Evolutionary conservation across 2,888 invertebrate genomes (phyloP).

Genomic region (Hydraecia micacea): DNA sequence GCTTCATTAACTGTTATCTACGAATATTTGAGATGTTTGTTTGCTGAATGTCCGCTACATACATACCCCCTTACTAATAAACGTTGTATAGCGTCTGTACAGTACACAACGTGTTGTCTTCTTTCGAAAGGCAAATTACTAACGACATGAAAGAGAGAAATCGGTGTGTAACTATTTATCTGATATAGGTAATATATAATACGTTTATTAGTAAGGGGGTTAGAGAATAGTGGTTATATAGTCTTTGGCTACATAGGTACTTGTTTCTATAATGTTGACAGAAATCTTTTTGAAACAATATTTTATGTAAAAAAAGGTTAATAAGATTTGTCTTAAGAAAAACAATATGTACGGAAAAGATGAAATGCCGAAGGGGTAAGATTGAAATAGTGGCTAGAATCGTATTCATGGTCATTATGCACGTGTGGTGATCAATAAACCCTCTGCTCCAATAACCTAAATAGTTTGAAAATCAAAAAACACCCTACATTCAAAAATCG

Average conservation of each 20-base stretch:
- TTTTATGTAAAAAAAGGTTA: neutral
- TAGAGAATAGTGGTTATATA: too few relatives aligned
- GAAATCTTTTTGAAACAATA: neutral
- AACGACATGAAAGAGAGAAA: too few relatives aligned
- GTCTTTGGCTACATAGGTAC: too few relatives aligned
- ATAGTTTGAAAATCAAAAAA: neutral
- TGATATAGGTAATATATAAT: too few relatives aligned
- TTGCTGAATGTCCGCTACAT: neutral
- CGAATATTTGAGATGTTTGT: neutral
- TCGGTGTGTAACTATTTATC: too few relatives aligned
- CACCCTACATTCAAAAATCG: too few relatives aligned
- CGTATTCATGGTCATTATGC: constrained; percentile 2
- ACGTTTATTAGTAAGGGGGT: too few relatives aligned
- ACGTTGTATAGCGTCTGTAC: too few relatives aligned
- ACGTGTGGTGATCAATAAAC: constrained; percentile 4
- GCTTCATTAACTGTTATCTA: constrained; percentile 93
- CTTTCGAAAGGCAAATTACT: too few relatives aligned
- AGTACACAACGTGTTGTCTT: too few relatives aligned
- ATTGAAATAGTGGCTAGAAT: neutral
- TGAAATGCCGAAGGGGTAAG: neutral
- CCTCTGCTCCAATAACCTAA: constrained; percentile 1
- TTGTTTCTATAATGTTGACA: neutral
- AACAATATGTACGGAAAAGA: neutral
- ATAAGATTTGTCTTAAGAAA: too few relatives aligned
- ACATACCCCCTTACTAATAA: too few relatives aligned